Base-by-base conservation (phyloP, 2,797 vertebrate species). In the Delichon dasypus region DNA sequence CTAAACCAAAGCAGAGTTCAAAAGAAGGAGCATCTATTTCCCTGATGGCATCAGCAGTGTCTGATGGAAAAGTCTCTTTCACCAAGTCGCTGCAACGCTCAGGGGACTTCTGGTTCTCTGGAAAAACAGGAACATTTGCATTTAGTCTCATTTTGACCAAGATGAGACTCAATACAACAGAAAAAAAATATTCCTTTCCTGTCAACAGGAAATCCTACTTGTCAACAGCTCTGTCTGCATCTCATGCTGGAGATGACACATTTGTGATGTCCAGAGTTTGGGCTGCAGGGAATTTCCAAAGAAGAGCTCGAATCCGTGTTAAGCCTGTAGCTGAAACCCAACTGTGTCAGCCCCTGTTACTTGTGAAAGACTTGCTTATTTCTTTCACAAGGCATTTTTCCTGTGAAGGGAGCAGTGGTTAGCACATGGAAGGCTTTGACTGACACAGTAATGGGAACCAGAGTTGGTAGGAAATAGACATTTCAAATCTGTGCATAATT, bases 1-100 rank as follows among this genome's bases (percentile, higher is more conserved):
- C 65, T 83, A 87, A 92, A 89, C 60, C 55, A 90, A 89, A 94
- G 55, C 51, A 85, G 79, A 78, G 89, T 92, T 96, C 88, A 95
- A 50, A 94, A 83, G 68, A 89, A 89, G 82, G 68, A 88, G 30
- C 58, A 77, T 85, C 53, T 67, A 71, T 93, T 92, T 93, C 79
- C 68, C 89, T 88, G 72, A 77, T 0, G 6, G 75, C 79, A 83
- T 80, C 75, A 80, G 78, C 68, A 80, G 68, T 36, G 50, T 85
- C 68, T 89, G 89, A 80, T 47, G 54, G 70, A 94, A 90, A 85
- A 93, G 42, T 71, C 38, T 57, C 82, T 90, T 81, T 85, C 55
- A 80, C 65, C 72, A 89, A 72, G 64, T 25, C 91, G 48, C 42
- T 89, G 75, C 54, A 80, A 95, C 23, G 45, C 91, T 93, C 76